A percentile compares a stretch with the other conserved stretches of the same genome.
phyloP scores from a whole-genome alignment of 2,797 vertebrate genomes.

The Typhlichthys subterraneus region DNA sequence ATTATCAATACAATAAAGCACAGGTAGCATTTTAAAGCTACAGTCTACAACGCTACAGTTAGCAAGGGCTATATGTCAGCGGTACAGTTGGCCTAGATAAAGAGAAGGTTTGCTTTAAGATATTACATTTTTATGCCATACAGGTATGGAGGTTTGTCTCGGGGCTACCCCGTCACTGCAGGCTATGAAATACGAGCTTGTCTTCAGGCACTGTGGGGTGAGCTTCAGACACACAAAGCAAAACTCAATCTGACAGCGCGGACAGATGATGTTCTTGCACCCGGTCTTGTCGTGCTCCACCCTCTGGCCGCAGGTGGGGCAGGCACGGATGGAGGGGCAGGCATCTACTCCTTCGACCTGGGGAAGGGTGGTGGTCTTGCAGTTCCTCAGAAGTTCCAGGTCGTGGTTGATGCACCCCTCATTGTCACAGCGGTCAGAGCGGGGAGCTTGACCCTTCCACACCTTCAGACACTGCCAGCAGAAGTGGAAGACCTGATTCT shows the following conservation, averaged over 20 bases:
- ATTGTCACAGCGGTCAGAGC: constrained; percentile 67
- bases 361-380: constrained; percentile 27
- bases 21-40: too few species aligned
- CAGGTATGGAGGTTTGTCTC: constrained; percentile 67
- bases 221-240: constrained; percentile 80
- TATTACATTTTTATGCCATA: constrained; percentile 38
- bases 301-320: constrained; percentile 73
- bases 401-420: constrained; percentile 52
- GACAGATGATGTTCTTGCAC: constrained; percentile 76
- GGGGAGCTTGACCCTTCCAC: constrained; percentile 65
- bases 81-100: not conserved
- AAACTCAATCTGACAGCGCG: constrained; percentile 74
- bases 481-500: constrained; percentile 37
- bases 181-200: constrained; percentile 48
- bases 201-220: constrained; percentile 48
- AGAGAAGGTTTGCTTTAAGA: not conserved
- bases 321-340: constrained; percentile 74
- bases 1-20: too few species aligned
- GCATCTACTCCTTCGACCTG: constrained; percentile 14
- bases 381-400: constrained; percentile 60
- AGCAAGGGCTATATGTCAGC: not conserved
- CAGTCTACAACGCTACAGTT: too few species aligned
- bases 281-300: constrained; percentile 74
- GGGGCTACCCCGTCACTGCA: constrained; percentile 69
- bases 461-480: constrained; percentile 75